Conservation (phyloP, 2,797 vertebrate species). For the Enteromius mattozi region DNA sequence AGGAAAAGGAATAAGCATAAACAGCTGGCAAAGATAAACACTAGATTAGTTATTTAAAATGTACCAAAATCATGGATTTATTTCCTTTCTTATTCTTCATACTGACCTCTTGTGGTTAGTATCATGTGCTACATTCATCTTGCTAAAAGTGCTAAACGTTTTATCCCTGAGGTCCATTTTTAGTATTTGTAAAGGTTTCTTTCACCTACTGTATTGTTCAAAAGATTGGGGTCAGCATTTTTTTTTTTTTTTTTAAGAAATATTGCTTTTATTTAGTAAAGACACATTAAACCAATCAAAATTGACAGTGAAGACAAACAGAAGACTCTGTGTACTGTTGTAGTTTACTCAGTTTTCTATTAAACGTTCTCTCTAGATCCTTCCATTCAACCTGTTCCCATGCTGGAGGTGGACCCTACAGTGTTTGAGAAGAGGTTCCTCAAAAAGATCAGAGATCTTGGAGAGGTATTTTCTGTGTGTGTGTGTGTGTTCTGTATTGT, state of each 20-base stretch:
- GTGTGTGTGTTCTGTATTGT: background rate
- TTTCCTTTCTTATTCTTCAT: conserved; percentile 4
- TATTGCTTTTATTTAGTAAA: too few species aligned
- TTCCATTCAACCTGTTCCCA: conserved; percentile 82
- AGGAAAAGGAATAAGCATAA: conserved; percentile 23
- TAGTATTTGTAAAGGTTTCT: background rate
- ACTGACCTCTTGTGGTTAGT: conserved; percentile 65
- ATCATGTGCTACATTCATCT: conserved; percentile 45
- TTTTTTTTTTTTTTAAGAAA: background rate
- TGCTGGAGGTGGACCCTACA: conserved; percentile 88
- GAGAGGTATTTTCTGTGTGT: conserved; percentile 81
- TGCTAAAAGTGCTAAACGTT: background rate
- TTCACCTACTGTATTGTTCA: background rate
- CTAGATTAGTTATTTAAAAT: background rate
- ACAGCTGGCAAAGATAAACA: background rate
- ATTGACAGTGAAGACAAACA: background rate
- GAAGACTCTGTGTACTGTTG: background rate
- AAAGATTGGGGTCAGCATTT: background rate
- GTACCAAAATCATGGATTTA: background rate
- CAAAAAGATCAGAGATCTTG: conserved; percentile 88
- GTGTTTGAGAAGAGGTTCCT: conserved; percentile 95
- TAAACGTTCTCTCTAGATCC: conserved; percentile 75
- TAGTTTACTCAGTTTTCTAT: background rate
- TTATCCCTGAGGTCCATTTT: background rate
- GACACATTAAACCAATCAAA: background rate